Conservation (phyloP, 1,140 invertebrate genomes). For the Sipha flava region DNA sequence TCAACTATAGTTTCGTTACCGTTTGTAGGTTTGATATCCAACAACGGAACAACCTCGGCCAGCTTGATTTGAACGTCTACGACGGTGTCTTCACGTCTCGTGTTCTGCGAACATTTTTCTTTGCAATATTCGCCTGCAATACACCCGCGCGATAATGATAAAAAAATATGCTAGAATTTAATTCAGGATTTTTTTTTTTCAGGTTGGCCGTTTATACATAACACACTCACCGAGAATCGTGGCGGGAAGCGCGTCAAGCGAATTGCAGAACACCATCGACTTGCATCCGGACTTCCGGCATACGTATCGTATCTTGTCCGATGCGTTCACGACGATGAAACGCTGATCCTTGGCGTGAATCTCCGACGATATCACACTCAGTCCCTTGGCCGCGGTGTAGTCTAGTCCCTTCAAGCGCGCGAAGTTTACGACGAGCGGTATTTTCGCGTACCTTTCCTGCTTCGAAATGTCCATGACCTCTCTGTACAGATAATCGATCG, state of each 20-base stretch:
- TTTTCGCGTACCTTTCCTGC: slow-evolving; percentile 57
- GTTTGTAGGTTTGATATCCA: background rate
- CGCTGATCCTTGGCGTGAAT: background rate
- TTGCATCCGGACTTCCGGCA: background rate
- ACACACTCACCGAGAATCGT: background rate
- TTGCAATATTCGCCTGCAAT: background rate
- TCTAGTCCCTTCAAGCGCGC: slow-evolving; percentile 52
- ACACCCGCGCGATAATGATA: background rate
- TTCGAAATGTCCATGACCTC: slow-evolving; percentile 47
- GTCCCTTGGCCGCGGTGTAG: slow-evolving; percentile 54
- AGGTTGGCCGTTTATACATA: background rate
- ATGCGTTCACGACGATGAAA: background rate
- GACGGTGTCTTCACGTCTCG: background rate
- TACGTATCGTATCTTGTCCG: slow-evolving; percentile 3
- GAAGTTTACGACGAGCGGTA: slow-evolving; percentile 56
- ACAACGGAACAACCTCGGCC: background rate
- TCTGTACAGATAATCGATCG: slow-evolving; percentile 48
- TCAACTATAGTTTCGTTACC: background rate
- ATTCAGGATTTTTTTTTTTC: background rate
- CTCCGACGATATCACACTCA: slow-evolving; percentile 26
- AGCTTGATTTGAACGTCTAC: background rate
- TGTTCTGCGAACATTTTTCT: background rate
- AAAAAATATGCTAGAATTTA: background rate
- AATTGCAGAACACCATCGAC: background rate
- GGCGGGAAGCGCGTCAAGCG: background rate